Evolutionary conservation across 2,888 invertebrate genomes (phyloP).

Genomic region (Trichogramma evanescens): DNA sequence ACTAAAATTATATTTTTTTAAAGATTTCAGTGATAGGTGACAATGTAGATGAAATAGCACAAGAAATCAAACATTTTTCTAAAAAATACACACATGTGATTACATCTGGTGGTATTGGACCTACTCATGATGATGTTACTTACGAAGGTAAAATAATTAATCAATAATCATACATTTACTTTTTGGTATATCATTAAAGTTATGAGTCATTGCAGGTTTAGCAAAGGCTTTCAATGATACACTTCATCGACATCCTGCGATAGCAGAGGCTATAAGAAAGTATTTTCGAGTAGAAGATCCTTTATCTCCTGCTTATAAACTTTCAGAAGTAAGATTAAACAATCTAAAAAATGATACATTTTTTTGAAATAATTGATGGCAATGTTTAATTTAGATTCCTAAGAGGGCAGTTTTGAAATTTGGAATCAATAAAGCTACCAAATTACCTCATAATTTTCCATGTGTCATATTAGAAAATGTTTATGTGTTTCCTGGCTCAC

Average conservation of each 20-base stretch:
- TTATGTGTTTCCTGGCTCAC: constrained; percentile 66
- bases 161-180: constrained; percentile 1
- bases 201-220: constrained; percentile 44
- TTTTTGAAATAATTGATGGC: not conserved
- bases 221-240: constrained; percentile 51
- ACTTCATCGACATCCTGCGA: constrained; percentile 46
- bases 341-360: not conserved
- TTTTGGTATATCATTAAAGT: constrained; percentile 10
- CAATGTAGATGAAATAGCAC: constrained; percentile 56
- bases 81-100: constrained; percentile 58
- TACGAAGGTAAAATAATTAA: constrained; percentile 53
- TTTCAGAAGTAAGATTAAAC: constrained; percentile 36
- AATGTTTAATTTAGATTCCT: constrained; percentile 49
- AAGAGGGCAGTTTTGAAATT: constrained; percentile 47
- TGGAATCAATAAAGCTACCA: constrained; percentile 35
- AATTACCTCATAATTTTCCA: constrained; percentile 43
- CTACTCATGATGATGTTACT: constrained; percentile 72
- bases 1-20: constrained; percentile 25
- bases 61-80: constrained; percentile 59
- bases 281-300: constrained; percentile 45
- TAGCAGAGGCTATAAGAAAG: constrained; percentile 47
- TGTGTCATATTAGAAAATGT: constrained; percentile 56
- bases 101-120: constrained; percentile 71
- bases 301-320: constrained; percentile 46
- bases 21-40: constrained; percentile 65